Percentiles rank a stretch among this genome's conserved stretches.
Evolutionary conservation across 2,113 vertebrate species (phyloP).

Genomic region (Mormyrus lacerda): DNA sequence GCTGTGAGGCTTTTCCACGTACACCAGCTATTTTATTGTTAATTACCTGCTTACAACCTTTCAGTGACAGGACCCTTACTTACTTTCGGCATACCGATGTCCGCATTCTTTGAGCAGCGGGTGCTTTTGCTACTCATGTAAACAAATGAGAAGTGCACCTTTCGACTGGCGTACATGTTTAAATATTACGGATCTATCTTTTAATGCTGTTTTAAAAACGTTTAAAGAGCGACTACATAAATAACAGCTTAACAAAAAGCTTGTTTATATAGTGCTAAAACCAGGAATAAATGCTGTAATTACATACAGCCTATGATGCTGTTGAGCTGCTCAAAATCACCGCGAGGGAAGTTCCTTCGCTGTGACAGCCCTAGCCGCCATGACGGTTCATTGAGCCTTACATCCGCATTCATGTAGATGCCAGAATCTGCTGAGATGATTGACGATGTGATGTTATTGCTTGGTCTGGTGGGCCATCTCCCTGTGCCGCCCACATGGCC

Average conservation of each 20-base stretch:
- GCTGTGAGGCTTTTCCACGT: background rate
- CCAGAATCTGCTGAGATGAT: background rate
- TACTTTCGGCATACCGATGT: background rate
- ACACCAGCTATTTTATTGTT: background rate
- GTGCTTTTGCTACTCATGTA: background rate
- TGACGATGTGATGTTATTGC: background rate
- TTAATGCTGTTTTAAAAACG: background rate
- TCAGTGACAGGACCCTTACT: background rate
- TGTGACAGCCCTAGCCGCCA: background rate
- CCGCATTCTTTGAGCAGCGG: too few relatives aligned
- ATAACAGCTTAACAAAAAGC: background rate
- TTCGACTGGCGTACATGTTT: background rate
- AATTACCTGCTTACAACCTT: background rate
- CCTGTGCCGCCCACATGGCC: background rate
- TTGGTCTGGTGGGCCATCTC: background rate
- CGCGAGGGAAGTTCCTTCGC: background rate
- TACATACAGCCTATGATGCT: background rate
- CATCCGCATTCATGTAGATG: background rate
- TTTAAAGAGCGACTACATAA: background rate
- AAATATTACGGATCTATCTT: background rate
- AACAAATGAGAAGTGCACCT: background rate
- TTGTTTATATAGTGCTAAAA: background rate
- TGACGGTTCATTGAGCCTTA: background rate
- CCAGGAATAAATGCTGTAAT: background rate
- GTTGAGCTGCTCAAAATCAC: background rate